A percentile compares a stretch with the other conserved stretches of the same genome.
These are phyloP conservation scores for Protonemura montana DNA, from an alignment of 2,888 invertebrate species.

Conservation along the genomic window DNA sequence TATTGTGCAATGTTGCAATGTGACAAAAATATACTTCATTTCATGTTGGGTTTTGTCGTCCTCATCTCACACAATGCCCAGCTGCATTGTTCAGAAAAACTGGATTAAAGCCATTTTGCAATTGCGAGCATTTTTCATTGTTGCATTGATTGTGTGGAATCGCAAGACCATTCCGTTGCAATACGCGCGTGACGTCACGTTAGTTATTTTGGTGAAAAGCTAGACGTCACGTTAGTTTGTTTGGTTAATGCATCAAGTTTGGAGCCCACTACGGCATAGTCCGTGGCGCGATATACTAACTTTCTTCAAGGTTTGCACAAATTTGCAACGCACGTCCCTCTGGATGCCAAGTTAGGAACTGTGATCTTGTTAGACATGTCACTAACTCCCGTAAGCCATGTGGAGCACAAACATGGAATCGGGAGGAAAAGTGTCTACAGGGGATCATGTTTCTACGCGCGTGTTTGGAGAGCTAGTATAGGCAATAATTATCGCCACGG, in stretches of 20 bases:
- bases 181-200: too few species aligned
- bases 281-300: not conserved
- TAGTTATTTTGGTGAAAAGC: too few species aligned
- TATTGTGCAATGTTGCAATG: too few species aligned
- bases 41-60: too few species aligned
- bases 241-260: not conserved
- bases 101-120: too few species aligned
- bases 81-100: too few species aligned
- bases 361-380: not conserved
- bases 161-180: too few species aligned
- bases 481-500: not conserved
- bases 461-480: not conserved
- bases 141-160: too few species aligned
- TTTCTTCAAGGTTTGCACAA: not conserved
- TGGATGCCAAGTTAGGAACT: not conserved
- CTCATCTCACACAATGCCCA: too few species aligned
- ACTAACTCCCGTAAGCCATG: not conserved
- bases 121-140: too few species aligned
- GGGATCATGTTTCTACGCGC: not conserved
- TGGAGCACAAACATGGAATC: not conserved
- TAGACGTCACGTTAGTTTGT: too few species aligned
- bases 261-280: not conserved
- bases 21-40: too few species aligned
- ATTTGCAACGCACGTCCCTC: not conserved
- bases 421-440: not conserved